Evolutionary conservation across 2,888 invertebrate genomes (phyloP).

Genomic region (Tethea ocularis): DNA sequence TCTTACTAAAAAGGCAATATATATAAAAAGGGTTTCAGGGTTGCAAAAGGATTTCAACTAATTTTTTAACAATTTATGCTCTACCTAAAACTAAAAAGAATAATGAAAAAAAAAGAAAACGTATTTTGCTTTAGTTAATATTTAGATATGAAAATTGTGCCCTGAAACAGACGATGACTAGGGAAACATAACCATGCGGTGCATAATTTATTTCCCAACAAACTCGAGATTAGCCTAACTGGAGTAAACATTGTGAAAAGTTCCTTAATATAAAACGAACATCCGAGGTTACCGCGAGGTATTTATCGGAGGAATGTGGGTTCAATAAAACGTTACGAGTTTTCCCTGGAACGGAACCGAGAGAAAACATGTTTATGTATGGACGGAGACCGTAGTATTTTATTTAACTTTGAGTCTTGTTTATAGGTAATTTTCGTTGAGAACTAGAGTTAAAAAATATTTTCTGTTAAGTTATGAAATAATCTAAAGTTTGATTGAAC

Average conservation of each 20-base stretch:
- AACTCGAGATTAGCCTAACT: conserved; percentile 23
- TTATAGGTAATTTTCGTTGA: conserved; percentile 8
- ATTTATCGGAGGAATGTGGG: conserved; percentile 42
- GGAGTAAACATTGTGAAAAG: conserved; percentile 27
- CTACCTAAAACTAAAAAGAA: background rate
- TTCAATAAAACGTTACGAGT: conserved; percentile 29
- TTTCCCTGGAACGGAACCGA: conserved; percentile 16
- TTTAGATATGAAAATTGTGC: background rate
- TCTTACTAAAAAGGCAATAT: background rate
- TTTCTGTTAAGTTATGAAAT: background rate
- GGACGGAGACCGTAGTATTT: conserved; percentile 13
- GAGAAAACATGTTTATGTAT: conserved; percentile 32
- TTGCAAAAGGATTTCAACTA: background rate
- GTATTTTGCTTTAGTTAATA: no score
- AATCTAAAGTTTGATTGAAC: background rate
- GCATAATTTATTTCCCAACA: conserved; percentile 18
- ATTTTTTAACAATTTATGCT: background rate
- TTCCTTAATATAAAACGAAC: conserved; percentile 32
- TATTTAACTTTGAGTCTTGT: conserved; percentile 14
- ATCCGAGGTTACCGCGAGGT: conserved; percentile 26
- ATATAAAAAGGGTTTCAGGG: background rate
- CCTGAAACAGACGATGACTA: background rate
- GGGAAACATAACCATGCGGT: background rate
- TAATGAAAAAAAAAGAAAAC: no score
- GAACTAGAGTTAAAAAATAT: no score